Evolutionary conservation across 2,113 vertebrate species (phyloP).

Genomic region (Actenoides hombroni): DNA sequence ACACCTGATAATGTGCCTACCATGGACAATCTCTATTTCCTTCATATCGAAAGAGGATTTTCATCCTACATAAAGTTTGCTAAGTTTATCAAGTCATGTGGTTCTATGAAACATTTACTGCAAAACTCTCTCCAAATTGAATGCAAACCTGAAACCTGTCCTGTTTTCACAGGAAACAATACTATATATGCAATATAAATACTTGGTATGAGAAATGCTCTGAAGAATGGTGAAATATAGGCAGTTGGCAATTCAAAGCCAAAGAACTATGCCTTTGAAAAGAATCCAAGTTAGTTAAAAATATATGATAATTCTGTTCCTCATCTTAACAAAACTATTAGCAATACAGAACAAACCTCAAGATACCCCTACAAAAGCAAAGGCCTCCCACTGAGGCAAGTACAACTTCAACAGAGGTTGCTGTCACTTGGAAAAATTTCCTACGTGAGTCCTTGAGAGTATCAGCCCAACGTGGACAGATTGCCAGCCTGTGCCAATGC

Average conservation of each 20-base stretch:
- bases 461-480: background rate
- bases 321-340: background rate
- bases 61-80: background rate
- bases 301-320: background rate
- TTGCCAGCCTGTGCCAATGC: background rate
- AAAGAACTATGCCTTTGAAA: background rate
- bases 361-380: background rate
- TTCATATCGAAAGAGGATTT: background rate
- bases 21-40: background rate
- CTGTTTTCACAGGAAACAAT: background rate
- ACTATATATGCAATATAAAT: background rate
- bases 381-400: background rate
- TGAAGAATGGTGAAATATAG: background rate
- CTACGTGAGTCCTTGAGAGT: background rate
- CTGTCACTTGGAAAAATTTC: background rate
- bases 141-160: background rate
- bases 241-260: background rate
- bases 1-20: background rate
- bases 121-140: background rate
- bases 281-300: background rate
- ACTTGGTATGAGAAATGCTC: background rate
- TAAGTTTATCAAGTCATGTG: background rate
- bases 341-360: background rate
- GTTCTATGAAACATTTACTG: background rate
- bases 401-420: background rate